Evolutionary conservation across 1,140 invertebrate species (phyloP), one percentile per base, ranked within the genome.

Genomic region (Leucophenga varia): DNA sequence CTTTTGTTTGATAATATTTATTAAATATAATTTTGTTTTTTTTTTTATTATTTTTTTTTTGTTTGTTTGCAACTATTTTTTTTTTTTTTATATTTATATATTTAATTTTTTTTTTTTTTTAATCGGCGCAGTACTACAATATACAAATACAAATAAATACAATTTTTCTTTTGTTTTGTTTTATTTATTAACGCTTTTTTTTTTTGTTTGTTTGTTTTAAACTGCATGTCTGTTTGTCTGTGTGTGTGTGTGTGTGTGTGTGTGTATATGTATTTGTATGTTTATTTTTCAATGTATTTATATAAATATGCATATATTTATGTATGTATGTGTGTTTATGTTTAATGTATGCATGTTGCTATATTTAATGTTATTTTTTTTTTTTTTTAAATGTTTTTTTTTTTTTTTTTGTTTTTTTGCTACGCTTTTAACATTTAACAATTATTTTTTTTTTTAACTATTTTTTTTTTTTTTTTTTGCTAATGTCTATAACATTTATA

Each of bases 131-230:
- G n/a, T n/a, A n/a, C n/a, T n/a, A n/a, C 40, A 65, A 67, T 67
- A 67, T 67, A 67, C 63, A 67, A 67, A 67, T 67, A 67, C 59
- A 67, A 67, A 67, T 67, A 67, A 65, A 67, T 67, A 67, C 63
- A 65, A 57, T 36, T 25, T 17, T 3, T 37, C 13, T 30, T 30
- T 38, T 34, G 7, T 41, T 34, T 7, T 10, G 3, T 31, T 22
- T 21, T 47, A 52, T 48, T 21, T 54, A 32, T 42, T 41, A 22
- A 17, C 35, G 3, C 13, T 42, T 14, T 13, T 49, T 51, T 14
- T 47, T 28, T 21, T 43, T 47, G 38, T 46, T 6, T 18, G 31
- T 43, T 49, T 51, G 52, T 47, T 45, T 13, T 36, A 45, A 46
- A 57, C 40, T 52, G 54, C 37, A 41, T 34, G 31, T 34, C 6